Conservation (phyloP, 2,797 vertebrate genomes). For the Erithacus rubecula region DNA sequence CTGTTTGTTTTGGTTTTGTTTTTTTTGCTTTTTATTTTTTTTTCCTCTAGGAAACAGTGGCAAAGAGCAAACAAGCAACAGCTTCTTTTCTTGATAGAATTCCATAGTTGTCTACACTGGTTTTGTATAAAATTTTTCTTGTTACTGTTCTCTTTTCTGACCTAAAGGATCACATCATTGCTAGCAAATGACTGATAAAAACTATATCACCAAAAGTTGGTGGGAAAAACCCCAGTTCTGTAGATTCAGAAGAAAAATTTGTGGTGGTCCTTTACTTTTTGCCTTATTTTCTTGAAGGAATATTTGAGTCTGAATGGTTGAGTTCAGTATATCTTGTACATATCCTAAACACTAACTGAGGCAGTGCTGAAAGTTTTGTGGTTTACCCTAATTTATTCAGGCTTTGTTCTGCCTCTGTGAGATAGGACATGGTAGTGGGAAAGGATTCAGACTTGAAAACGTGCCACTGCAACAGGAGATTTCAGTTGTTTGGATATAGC, state of each 20-base stretch:
- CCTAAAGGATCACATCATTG: neutral
- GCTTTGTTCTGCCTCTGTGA: constrained; percentile 16
- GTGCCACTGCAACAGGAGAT: constrained; percentile 3
- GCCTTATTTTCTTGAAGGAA: neutral
- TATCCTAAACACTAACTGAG: neutral
- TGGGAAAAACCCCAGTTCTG: neutral
- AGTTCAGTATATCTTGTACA: neutral
- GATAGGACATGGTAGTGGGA: neutral
- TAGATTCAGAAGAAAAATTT: neutral
- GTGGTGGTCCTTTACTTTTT: neutral
- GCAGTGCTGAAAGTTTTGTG: neutral
- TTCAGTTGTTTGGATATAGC: constrained; percentile 41
- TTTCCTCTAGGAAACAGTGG: neutral
- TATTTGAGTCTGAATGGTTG: neutral
- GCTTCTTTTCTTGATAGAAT: neutral
- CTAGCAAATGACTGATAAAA: neutral
- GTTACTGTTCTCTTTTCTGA: neutral
- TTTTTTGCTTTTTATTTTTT: too few species aligned
- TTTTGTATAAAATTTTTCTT: neutral
- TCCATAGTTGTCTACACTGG: neutral
- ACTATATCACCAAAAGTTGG: neutral
- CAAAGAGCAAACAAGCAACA: neutral
- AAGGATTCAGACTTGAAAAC: constrained; percentile 45
- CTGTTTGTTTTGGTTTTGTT: too few species aligned
- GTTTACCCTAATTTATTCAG: constrained; percentile 5